These are phyloP conservation scores for Montipora capricornis DNA, from an alignment of 64 coral and sea anemone genomes.

Conservation along the genomic window DNA sequence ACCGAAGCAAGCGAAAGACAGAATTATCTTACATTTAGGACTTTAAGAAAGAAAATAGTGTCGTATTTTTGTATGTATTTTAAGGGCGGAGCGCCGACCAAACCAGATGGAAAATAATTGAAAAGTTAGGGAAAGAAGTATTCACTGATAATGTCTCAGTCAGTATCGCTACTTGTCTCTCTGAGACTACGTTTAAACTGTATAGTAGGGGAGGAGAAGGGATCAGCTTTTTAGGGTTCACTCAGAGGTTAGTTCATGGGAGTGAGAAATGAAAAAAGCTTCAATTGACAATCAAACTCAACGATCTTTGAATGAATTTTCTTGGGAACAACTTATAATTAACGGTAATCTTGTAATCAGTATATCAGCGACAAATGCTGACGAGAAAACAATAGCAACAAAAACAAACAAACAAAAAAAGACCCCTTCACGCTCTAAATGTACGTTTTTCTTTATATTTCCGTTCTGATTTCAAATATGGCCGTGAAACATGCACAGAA, in stretches of 20 bases:
- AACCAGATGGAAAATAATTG: no score
- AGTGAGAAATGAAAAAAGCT: not conserved
- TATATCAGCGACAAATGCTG: constrained; percentile 2
- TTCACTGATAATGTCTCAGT: no score
- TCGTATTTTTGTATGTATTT: no score
- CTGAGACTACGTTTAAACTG: no score
- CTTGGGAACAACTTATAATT: not conserved
- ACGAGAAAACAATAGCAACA: not conserved
- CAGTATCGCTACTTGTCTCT: no score
- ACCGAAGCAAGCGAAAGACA: not conserved
- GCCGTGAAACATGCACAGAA: not conserved
- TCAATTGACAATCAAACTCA: constrained; percentile 2
- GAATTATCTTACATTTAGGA: no score
- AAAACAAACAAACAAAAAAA: not conserved
- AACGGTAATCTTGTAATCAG: not conserved
- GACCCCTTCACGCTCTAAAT: not conserved
- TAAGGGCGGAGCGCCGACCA: no score
- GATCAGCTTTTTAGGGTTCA: not conserved
- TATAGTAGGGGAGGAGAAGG: not conserved
- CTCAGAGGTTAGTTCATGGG: not conserved
- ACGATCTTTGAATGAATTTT: not conserved
- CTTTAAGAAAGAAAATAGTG: no score
- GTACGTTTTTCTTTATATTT: not conserved
- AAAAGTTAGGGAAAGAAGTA: no score
- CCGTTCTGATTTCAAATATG: not conserved